Conservation (phyloP, 35 echinoderm and acorn worm species). For the Ophiothrix spiculata region DNA sequence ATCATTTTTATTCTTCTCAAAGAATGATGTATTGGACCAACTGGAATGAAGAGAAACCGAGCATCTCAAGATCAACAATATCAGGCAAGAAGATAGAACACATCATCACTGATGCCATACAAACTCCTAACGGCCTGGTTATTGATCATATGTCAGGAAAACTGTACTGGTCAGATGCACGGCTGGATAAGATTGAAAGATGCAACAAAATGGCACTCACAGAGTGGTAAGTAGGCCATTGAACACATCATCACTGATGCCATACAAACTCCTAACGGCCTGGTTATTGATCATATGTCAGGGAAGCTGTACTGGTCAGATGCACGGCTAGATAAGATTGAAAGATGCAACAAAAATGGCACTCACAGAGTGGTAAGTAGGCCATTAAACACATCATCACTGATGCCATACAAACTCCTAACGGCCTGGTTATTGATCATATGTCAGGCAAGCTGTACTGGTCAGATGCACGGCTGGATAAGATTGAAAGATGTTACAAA, state of each 20-base stretch:
- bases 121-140: constrained; percentile 68
- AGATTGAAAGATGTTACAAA: constrained; percentile 80
- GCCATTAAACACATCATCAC: constrained; percentile 80
- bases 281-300: constrained; percentile 53
- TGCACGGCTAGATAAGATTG: constrained; percentile 89
- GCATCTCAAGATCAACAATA: constrained; percentile 53
- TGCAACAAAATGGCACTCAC: constrained; percentile 64
- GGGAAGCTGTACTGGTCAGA: constrained; percentile 85
- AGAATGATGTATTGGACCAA: constrained; percentile 83
- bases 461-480: constrained; percentile 88
- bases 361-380: constrained; percentile 83
- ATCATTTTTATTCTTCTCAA: neutral
- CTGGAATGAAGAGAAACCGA: constrained; percentile 75
- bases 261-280: constrained; percentile 76
- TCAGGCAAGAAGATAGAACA: constrained; percentile 24
- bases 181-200: constrained; percentile 90
- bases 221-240: constrained; percentile 65
- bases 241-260: constrained; percentile 56
- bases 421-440: constrained; percentile 63
- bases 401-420: constrained; percentile 70
- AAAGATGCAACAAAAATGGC: constrained; percentile 76
- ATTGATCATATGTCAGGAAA: constrained; percentile 52
- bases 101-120: constrained; percentile 72
- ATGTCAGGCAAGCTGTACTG: constrained; percentile 61
- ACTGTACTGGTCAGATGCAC: constrained; percentile 91